Percentiles rank a stretch among this genome's conserved stretches.
Conservation (phyloP, 35 echinoderm and acorn worm species). For the Lytechinus pictus region DNA sequence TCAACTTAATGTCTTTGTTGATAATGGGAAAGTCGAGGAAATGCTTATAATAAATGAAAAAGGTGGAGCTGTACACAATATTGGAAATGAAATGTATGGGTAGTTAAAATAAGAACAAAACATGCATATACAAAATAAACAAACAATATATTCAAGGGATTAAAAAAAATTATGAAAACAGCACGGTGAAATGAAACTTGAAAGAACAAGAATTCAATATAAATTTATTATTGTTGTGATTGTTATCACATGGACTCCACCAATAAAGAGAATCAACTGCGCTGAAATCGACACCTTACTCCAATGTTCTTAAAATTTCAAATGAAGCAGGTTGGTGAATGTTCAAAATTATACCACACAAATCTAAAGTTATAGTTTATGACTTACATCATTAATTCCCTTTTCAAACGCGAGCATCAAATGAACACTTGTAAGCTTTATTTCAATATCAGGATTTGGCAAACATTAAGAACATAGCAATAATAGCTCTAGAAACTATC, state of each 20-base stretch:
- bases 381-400: not conserved
- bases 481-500: conserved; percentile 13
- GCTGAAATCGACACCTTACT: not conserved
- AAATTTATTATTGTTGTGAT: not conserved
- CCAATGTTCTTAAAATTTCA: not conserved
- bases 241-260: not conserved
- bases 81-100: not conserved
- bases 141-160: not conserved
- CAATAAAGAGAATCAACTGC: not conserved
- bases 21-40: not conserved
- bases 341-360: not conserved
- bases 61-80: not conserved
- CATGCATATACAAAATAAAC: not conserved
- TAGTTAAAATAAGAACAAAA: not conserved
- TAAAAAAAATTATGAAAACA: not conserved
- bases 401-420: not conserved
- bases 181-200: too few species aligned
- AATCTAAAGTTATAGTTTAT: not conserved
- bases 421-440: not conserved
- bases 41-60: not conserved
- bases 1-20: not conserved
- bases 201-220: not conserved
- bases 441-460: not conserved
- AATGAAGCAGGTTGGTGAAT: not conserved
- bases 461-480: not conserved